These are phyloP conservation scores for Melanchra persicariae DNA, from an alignment of 2,888 invertebrate species.

Conservation along the genomic window DNA sequence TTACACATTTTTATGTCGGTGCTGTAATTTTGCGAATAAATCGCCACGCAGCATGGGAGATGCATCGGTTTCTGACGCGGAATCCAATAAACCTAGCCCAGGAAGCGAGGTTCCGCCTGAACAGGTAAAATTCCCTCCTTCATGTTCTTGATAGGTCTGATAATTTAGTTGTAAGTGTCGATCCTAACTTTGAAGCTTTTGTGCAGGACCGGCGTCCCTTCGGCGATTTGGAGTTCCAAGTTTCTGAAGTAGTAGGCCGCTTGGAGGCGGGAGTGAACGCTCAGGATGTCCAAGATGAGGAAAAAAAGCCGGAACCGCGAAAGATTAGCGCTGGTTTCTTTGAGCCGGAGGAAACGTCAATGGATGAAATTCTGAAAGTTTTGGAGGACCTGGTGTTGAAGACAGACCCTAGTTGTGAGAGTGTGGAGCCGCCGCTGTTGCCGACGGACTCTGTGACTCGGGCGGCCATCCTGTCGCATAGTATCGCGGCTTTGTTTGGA, in stretches of 20 bases:
- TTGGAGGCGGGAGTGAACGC: conserved; percentile 92
- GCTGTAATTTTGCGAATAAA: conserved; percentile 81
- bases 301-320: conserved; percentile 82
- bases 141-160: conserved; percentile 19
- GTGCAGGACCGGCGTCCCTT: conserved; percentile 91
- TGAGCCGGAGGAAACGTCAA: conserved; percentile 89
- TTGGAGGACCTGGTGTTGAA: conserved; percentile 91
- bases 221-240: conserved; percentile 93
- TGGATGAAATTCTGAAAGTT: conserved; percentile 92
- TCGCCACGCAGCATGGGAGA: conserved; percentile 89
- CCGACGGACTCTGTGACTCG: conserved; percentile 92
- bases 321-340: conserved; percentile 90
- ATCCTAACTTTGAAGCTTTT: conserved; percentile 70
- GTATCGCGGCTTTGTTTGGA: conserved; percentile 96
- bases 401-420: conserved; percentile 92
- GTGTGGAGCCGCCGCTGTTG: conserved; percentile 91
- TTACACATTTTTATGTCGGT: conserved; percentile 87
- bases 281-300: conserved; percentile 83
- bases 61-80: conserved; percentile 82
- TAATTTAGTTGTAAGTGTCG: conserved; percentile 45
- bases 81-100: conserved; percentile 80
- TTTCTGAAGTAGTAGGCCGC: conserved; percentile 93
- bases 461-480: conserved; percentile 95
- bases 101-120: conserved; percentile 74
- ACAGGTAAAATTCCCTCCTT: conserved; percentile 74